Evolutionary conservation across 2,113 vertebrate species (phyloP).

Genomic region (Formicarius rufipectus): DNA sequence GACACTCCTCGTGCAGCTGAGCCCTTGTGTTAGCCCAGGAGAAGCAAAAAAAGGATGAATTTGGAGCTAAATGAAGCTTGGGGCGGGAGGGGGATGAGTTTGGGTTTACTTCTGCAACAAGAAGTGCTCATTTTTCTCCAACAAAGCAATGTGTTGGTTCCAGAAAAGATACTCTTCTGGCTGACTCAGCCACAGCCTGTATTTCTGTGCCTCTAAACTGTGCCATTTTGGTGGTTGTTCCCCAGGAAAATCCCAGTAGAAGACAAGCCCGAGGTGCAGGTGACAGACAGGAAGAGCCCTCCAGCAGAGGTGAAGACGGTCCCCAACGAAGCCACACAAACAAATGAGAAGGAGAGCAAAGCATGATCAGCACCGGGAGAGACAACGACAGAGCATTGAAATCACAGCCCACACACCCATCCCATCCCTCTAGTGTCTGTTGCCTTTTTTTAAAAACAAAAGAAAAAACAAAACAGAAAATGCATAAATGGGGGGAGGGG

Average conservation of each 20-base stretch:
- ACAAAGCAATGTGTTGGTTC: rapidly evolving
- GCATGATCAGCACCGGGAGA: conserved; percentile 81
- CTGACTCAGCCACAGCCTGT: rapidly evolving
- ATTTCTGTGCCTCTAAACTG: conserved; percentile 18
- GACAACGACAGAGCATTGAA: conserved; percentile 75
- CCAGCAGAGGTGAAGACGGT: conserved; percentile 84
- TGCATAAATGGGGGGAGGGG: conserved; percentile 45
- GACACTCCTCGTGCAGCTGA: not conserved
- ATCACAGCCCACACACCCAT: conserved; percentile 66
- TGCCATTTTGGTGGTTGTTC: conserved; percentile 16
- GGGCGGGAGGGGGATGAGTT: rapidly evolving
- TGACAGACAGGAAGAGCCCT: conserved; percentile 77
- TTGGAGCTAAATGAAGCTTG: rapidly evolving
- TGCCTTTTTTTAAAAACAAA: conserved; percentile 78
- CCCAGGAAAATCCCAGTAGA: conserved; percentile 86
- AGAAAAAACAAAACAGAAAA: conserved; percentile 56
- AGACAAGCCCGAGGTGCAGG: conserved; percentile 78
- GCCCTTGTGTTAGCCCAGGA: not conserved
- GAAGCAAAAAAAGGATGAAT: no score
- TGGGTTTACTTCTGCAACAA: not conserved
- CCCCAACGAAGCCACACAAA: conserved; percentile 90
- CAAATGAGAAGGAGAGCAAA: conserved; percentile 87
- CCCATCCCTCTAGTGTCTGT: conserved; percentile 92
- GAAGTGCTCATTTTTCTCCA: not conserved
- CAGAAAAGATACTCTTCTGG: rapidly evolving